Percentiles rank a stretch among this genome's conserved stretches.
Conservation (phyloP, 37 sponge, comb jelly and placozoan species). For the Oopsacas minuta region DNA sequence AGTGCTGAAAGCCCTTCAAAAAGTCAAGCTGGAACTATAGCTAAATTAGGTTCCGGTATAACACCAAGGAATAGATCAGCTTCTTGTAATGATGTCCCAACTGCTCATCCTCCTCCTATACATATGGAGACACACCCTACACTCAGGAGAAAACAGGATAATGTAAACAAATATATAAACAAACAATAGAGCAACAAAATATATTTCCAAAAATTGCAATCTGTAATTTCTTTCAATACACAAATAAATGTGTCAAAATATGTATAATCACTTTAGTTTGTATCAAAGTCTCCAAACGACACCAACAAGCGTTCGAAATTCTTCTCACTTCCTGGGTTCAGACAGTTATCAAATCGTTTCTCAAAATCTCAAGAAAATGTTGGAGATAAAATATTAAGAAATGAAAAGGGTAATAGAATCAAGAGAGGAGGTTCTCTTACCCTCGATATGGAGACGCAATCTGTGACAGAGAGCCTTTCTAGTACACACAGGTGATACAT, state of each 20-base stretch:
- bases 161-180: background rate
- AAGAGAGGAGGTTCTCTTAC: background rate
- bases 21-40: background rate
- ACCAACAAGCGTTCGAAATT: background rate
- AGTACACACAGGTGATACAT: no score
- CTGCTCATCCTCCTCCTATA: background rate
- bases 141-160: background rate
- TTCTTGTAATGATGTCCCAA: background rate
- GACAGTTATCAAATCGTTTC: background rate
- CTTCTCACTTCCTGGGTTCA: background rate
- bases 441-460: background rate
- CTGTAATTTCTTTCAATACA: no score
- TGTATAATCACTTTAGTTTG: background rate
- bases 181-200: no score
- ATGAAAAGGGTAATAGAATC: background rate
- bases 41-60: background rate
- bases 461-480: no score
- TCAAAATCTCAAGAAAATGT: background rate
- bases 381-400: background rate
- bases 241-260: no score
- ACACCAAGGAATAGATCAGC: background rate
- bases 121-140: slow-evolving; percentile 2
- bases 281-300: background rate
- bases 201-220: no score
- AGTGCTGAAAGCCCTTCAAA: background rate